These are phyloP conservation scores for Ecdyonurus torrentis DNA, from an alignment of 2,888 invertebrate species.

Conservation along the genomic window DNA sequence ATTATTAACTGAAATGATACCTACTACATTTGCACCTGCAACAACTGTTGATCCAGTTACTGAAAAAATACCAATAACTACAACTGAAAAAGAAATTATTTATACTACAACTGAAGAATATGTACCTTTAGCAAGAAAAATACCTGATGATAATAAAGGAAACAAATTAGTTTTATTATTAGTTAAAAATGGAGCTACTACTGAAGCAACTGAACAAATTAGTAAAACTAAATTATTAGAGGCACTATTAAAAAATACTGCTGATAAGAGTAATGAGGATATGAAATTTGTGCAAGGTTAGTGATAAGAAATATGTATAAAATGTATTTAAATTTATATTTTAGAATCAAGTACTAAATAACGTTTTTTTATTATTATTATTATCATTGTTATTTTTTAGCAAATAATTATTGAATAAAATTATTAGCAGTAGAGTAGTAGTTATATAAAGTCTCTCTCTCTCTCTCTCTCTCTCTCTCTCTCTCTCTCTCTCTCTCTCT, in stretches of 20 bases:
- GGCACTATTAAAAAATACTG: neutral
- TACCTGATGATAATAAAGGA: neutral
- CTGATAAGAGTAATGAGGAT: no score
- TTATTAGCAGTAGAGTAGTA: no score
- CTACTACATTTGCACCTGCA: neutral
- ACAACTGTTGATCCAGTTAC: neutral
- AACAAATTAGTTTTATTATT: neutral
- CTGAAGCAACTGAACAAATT: neutral
- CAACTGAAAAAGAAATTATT: neutral
- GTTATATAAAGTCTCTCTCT: no score
- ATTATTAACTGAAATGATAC: neutral
- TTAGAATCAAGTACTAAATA: no score
- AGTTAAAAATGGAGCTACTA: neutral
- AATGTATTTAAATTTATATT: no score
- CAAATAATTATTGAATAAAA: no score
- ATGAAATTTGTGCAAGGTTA: no score
- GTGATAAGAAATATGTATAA: no score
- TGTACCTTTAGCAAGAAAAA: neutral
- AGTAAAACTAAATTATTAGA: neutral
- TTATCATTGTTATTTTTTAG: no score
- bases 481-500: no score
- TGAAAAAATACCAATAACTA: neutral
- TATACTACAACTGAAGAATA: neutral
- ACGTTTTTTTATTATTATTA: no score
- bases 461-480: no score